Percentiles rank a stretch among this genome's conserved stretches.
Conservation (phyloP, 1,140 invertebrate species). For the Aphaenogaster rudis region DNA sequence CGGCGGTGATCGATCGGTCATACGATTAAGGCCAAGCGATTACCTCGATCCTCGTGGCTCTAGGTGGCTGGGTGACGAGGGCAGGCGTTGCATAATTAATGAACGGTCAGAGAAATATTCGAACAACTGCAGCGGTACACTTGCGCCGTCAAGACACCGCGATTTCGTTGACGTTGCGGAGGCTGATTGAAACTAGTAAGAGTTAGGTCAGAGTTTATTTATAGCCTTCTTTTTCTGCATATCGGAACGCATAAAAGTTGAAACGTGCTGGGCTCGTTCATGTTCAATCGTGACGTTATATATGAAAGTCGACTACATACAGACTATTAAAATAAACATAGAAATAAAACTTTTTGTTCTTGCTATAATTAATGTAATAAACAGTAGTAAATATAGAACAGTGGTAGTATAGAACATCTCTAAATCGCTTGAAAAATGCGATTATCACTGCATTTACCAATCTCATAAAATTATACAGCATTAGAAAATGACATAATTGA, state of each 20-base stretch:
- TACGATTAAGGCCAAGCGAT: slow-evolving; percentile 74
- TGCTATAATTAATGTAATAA: neutral
- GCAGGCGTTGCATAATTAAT: slow-evolving; percentile 78
- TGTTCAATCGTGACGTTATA: neutral
- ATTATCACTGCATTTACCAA: neutral
- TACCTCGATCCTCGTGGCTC: slow-evolving; percentile 61
- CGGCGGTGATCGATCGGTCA: slow-evolving; percentile 70
- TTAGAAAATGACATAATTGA: neutral
- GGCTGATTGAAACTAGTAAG: neutral
- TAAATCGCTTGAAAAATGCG: neutral
- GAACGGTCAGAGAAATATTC: slow-evolving; percentile 73
- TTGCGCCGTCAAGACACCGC: neutral
- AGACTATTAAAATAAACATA: neutral
- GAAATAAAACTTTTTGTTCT: neutral
- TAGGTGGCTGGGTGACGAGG: slow-evolving; percentile 65
- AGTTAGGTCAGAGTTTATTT: slow-evolving; percentile 7
- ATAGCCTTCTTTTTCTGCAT: neutral
- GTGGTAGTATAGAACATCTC: neutral
- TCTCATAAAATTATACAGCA: neutral
- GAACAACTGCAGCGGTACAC: slow-evolving; percentile 56
- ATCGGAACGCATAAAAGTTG: neutral
- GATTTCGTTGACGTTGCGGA: neutral
- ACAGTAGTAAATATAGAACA: too few relatives aligned
- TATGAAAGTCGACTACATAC: neutral
- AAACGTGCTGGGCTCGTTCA: neutral